Conservation (phyloP, 1,140 invertebrate genomes). For the Thrips palmi region DNA sequence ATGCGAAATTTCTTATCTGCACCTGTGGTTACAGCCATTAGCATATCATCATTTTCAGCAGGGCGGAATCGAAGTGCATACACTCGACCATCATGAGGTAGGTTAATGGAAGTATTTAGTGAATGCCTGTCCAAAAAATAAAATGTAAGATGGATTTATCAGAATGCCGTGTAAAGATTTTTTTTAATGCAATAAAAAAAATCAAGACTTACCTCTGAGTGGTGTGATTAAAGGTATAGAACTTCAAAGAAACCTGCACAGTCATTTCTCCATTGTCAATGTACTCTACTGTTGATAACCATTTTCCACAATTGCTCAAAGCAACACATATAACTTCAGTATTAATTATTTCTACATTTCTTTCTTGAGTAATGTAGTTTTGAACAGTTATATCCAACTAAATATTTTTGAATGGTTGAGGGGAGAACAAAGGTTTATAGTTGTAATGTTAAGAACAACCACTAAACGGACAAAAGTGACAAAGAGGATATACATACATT, state of each 20-base stretch:
- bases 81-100: constrained; percentile 45
- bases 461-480: background rate
- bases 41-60: constrained; percentile 18
- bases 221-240: constrained; percentile 47
- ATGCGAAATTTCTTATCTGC: constrained; percentile 52
- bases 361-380: constrained; percentile 49
- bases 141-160: constrained; percentile 9
- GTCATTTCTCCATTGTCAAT: constrained; percentile 35
- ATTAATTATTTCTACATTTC: constrained; percentile 35
- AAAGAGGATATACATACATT: constrained; percentile 38
- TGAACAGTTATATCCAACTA: constrained; percentile 56
- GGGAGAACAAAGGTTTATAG: background rate
- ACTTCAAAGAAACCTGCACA: constrained; percentile 53
- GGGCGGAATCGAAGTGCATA: constrained; percentile 42
- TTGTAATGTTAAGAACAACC: too few relatives aligned
- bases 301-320: constrained; percentile 43
- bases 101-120: constrained; percentile 52
- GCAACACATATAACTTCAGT: constrained; percentile 47
- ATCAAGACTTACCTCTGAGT: constrained; percentile 37
- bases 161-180: constrained; percentile 1
- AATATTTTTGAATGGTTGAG: constrained; percentile 11
- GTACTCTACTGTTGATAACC: constrained; percentile 61
- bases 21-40: constrained; percentile 41
- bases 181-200: constrained; percentile 3
- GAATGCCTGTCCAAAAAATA: constrained; percentile 31